Evolutionary conservation across 2,888 invertebrate species (phyloP), one percentile per base, ranked within the genome.

Genomic region (Lasioglossum calceatum): DNA sequence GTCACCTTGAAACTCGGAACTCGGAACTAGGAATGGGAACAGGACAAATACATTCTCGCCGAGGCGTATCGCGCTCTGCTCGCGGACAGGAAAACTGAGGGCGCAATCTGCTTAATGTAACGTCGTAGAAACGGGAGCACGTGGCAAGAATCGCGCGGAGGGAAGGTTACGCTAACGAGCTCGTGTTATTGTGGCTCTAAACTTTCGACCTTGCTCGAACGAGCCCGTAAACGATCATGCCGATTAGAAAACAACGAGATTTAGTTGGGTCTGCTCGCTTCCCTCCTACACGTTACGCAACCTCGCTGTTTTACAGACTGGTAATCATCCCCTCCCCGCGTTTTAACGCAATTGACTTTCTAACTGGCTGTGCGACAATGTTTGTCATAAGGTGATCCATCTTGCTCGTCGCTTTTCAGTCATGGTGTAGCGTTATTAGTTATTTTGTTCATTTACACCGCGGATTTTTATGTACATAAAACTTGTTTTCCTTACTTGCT

Each of bases 191-290:
- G 79, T 67, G 27, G 23, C 42, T 50, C n/a, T 44, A 79, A 84
- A 82, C 74, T 79, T 77, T 54, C 67, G 84, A 79, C 82, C 81
- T 85, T 81, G 81, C 58, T 42, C 72, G 67, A 80, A 77, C 67
- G 78, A 76, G 70, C 76, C 74, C 58, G 81, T 74, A 71, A 81
- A 82, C 81, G 71, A 71, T 54, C 77, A 75, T 54, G 54, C 50
- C 36, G 88, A 84, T 90, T 84, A 86, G 78, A 72, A 61, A 42
- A 79, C 79, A 76, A 82, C 77, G 44, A 64, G 79, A 86, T 86
- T 86, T 50, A 76, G 64, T 78, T 75, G 75, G 77, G 77, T 47
- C 70, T 42, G 36, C 19, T 67, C 39, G 23, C 61, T 19, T 39
- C 79, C 79, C 27, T 32, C 58, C 16, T 32, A 0, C 7, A 10